Evolutionary conservation across 2,797 vertebrate genomes (phyloP), one percentile per base, ranked within the genome.

Genomic region (Neosilurus mollespiculum): DNA sequence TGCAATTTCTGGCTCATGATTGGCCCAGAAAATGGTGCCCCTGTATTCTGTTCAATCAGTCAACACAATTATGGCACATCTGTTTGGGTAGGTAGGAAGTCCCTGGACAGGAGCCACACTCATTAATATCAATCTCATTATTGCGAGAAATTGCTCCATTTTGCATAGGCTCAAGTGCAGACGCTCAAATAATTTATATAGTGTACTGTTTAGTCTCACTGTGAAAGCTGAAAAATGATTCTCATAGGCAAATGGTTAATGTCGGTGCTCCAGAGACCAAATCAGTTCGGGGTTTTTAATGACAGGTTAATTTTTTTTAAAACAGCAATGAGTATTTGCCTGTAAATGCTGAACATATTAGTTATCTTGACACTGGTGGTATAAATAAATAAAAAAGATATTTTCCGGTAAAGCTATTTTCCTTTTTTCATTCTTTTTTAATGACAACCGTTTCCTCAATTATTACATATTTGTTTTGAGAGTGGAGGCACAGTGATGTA

Each of bases 81-180:
- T 84, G 83, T 89, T 86, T 85, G 79, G 84, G 72, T 56, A 83
- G 84, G 84, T 82, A 76, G 81, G 78, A 81, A 84, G 80, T 87
- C 87, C 85, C 87, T 87, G 58, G 80, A 70, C 56, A 86, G 56
- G 69, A 86, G 83, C 70, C 79, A 69, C 26, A 24, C 84, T 86
- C 85, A 88, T 87, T 88, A 84, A 89, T 85, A 86, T 89, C 87
- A 82, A 85, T 84, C 88, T 87, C 65, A 81, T 87, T 87, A 87
- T 80, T 75, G 69, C 67, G 53, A 82, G 76, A 75, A 85, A 87
- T 84, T 77, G 78, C 81, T 71, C 77, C 62, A 80, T 80, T 84
- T 84, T 77, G 71, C 62, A 30, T 37, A 34, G 59, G 49, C 83
- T 61, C 53, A 75, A 85, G 80, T 79, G 80, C 75, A 85, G 84